Conservation (phyloP, 1,140 invertebrate species). For the Nasonia giraulti region DNA sequence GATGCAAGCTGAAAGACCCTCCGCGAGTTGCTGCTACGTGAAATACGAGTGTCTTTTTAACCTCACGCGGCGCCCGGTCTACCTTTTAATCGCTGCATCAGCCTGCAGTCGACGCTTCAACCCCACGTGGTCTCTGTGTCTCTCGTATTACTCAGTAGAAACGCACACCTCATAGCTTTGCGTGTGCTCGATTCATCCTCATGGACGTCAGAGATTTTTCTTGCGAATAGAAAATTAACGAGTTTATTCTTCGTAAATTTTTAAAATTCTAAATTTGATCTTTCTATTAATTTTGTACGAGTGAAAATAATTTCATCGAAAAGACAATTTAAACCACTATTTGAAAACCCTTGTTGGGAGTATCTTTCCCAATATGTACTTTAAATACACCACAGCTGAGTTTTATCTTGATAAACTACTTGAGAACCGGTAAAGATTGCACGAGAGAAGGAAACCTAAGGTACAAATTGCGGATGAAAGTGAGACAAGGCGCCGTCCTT, state of each 20-base stretch:
- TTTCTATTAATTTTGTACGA: background rate
- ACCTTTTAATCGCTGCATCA: conserved; percentile 32
- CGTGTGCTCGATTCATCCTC: no score
- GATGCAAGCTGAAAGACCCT: background rate
- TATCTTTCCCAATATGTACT: no score
- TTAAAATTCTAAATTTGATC: background rate
- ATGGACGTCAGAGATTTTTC: no score
- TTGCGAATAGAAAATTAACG: no score
- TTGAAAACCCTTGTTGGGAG: no score
- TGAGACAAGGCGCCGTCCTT: conserved; percentile 57
- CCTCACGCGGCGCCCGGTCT: background rate
- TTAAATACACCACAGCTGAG: background rate
- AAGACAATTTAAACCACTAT: background rate
- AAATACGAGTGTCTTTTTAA: conserved; percentile 45
- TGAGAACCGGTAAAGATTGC: background rate
- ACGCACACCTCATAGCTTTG: background rate
- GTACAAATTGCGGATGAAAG: background rate
- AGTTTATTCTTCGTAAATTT: background rate
- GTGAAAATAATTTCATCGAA: background rate
- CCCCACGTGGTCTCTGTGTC: background rate
- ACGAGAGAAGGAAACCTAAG: background rate
- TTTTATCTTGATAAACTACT: background rate
- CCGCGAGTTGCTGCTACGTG: conserved; percentile 14
- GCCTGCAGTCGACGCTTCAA: conserved; percentile 11
- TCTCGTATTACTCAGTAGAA: conserved; percentile 14